A percentile compares a stretch with the other conserved stretches of the same genome.
These are phyloP conservation scores for Margarornis squamiger DNA, from an alignment of 2,797 vertebrate genomes.

Conservation along the genomic window DNA sequence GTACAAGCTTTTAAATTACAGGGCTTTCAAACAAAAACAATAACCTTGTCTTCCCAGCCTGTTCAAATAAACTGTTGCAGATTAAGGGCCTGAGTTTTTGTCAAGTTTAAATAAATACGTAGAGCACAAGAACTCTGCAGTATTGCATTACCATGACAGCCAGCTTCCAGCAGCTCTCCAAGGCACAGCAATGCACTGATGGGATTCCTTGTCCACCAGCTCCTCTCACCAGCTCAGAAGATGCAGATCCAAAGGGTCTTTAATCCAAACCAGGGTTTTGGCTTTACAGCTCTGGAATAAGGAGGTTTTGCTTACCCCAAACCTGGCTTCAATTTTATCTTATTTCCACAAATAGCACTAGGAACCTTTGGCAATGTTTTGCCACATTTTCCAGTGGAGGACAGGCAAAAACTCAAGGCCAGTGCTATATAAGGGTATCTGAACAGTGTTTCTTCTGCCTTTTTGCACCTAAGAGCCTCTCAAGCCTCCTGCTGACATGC, in stretches of 20 bases:
- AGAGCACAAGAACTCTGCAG: neutral
- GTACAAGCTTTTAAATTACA: neutral
- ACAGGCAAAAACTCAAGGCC: slow-evolving; percentile 35
- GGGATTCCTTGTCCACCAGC: neutral
- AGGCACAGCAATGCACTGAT: fast-evolving
- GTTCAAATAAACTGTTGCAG: slow-evolving; percentile 52
- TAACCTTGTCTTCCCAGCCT: neutral
- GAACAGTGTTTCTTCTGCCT: neutral
- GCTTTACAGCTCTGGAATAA: slow-evolving; percentile 27
- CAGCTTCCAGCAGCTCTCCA: neutral
- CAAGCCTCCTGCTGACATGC: neutral
- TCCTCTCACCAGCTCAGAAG: neutral
- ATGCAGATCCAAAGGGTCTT: slow-evolving; percentile 8
- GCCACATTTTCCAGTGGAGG: slow-evolving; percentile 41
- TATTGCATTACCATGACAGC: neutral
- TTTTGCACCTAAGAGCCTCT: slow-evolving; percentile 13
- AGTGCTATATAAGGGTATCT: neutral
- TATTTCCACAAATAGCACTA: slow-evolving; percentile 64
- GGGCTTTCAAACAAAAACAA: slow-evolving; percentile 26
- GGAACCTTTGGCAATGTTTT: slow-evolving; percentile 57
- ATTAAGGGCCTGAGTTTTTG: slow-evolving; percentile 30
- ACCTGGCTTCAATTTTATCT: slow-evolving; percentile 71
- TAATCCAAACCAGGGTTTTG: slow-evolving; percentile 64
- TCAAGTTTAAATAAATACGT: slow-evolving; percentile 3
- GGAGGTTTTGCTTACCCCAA: slow-evolving; percentile 56